phyloP scores from a whole-genome alignment of 2,797 vertebrate genomes.

The Ctenochaetus hawaiiensis region DNA sequence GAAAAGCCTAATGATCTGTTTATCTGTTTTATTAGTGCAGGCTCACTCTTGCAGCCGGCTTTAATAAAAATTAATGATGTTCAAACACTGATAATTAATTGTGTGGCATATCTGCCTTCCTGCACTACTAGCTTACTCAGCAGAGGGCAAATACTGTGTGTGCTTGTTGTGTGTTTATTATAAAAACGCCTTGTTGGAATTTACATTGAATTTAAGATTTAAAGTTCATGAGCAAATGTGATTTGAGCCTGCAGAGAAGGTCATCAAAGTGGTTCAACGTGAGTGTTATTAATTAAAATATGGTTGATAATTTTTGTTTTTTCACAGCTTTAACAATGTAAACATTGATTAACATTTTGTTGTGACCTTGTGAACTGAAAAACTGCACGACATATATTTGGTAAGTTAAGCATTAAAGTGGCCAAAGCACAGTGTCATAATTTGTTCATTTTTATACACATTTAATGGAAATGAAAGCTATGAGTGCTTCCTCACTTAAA shows the following conservation, averaged over 20 bases:
- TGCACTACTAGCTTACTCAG: constrained; percentile 64
- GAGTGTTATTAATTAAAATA: not conserved
- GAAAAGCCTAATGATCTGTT: constrained; percentile 76
- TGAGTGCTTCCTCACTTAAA: too few relatives aligned
- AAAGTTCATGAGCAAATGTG: not conserved
- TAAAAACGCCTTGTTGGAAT: constrained; percentile 63
- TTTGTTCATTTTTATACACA: too few relatives aligned
- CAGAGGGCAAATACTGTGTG: constrained; percentile 58
- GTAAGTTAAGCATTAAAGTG: too few relatives aligned
- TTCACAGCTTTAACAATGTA: not conserved
- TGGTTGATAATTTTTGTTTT: not conserved
- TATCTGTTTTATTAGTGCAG: constrained; percentile 64
- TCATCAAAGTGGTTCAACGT: not conserved
- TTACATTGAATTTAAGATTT: constrained; percentile 45
- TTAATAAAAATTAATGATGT: constrained; percentile 85
- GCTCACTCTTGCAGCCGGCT: constrained; percentile 72
- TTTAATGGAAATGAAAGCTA: too few relatives aligned
- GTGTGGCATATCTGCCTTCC: constrained; percentile 67
- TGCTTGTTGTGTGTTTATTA: constrained; percentile 40
- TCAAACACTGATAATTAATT: constrained; percentile 83
- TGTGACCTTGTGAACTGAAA: too few relatives aligned
- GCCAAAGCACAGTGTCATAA: too few relatives aligned
- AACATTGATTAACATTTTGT: not conserved
- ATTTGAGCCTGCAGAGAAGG: constrained; percentile 11
- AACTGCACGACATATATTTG: too few relatives aligned